phyloP scores from a whole-genome alignment of 2,888 invertebrate species.

The Thymelicus lineola region DNA sequence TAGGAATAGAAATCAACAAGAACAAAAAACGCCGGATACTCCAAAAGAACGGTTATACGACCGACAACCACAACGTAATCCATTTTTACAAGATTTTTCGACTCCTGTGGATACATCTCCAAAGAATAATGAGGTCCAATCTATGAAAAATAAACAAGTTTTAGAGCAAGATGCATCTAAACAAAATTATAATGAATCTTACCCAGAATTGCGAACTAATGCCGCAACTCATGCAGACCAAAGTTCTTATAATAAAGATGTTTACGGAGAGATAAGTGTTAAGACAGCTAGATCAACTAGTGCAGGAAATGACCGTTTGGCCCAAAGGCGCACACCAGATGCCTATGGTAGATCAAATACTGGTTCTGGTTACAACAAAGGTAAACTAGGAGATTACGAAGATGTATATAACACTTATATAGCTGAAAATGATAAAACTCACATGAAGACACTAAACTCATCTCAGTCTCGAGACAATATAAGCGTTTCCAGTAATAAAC shows the following conservation, averaged over 20 bases:
- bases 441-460: slow-evolving; percentile 87
- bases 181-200: slow-evolving; percentile 56
- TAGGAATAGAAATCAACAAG: slow-evolving; percentile 71
- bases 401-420: slow-evolving; percentile 86
- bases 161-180: slow-evolving; percentile 54
- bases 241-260: slow-evolving; percentile 63
- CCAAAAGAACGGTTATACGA: slow-evolving; percentile 69
- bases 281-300: slow-evolving; percentile 58
- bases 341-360: slow-evolving; percentile 89
- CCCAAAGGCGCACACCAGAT: slow-evolving; percentile 92
- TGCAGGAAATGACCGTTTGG: slow-evolving; percentile 67
- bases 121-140: slow-evolving; percentile 51
- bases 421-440: slow-evolving; percentile 76
- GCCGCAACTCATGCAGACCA: slow-evolving; percentile 55
- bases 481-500: slow-evolving; percentile 66
- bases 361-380: slow-evolving; percentile 73
- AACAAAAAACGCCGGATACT: slow-evolving; percentile 56
- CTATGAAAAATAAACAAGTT: slow-evolving; percentile 50
- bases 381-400: slow-evolving; percentile 89
- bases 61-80: slow-evolving; percentile 68
- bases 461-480: slow-evolving; percentile 61
- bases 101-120: slow-evolving; percentile 49
- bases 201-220: slow-evolving; percentile 56
- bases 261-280: slow-evolving; percentile 68
- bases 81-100: slow-evolving; percentile 68